These are phyloP conservation scores for Lepidochrysops patricia DNA, from an alignment of 2,888 invertebrate species.

Conservation along the genomic window DNA sequence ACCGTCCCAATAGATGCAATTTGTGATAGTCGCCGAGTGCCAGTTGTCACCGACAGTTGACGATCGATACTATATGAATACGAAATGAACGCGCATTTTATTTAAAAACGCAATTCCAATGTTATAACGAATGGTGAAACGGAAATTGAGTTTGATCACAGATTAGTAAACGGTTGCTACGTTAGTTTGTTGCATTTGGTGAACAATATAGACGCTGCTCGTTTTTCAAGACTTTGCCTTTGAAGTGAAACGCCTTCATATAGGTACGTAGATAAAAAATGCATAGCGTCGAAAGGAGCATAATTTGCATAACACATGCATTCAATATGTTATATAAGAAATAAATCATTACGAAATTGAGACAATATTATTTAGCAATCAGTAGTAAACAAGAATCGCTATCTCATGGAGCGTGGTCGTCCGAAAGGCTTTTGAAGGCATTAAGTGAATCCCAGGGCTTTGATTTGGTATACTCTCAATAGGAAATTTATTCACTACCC, in stretches of 20 bases:
- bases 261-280: no score
- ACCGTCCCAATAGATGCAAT: slow-evolving; percentile 12
- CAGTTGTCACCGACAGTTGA: slow-evolving; percentile 4
- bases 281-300: no score
- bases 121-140: neutral
- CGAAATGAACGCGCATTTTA: slow-evolving; percentile 11
- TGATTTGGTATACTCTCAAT: slow-evolving; percentile 30
- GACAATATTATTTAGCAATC: no score
- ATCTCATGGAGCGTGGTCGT: slow-evolving; percentile 16
- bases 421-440: slow-evolving; percentile 24
- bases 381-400: neutral
- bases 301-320: no score
- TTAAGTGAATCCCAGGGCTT: slow-evolving; percentile 32
- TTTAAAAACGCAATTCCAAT: neutral
- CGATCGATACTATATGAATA: slow-evolving; percentile 6
- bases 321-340: no score
- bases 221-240: no score
- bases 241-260: no score
- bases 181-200: no score
- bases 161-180: no score
- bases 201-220: no score
- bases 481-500: slow-evolving; percentile 33
- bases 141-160: neutral
- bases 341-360: no score
- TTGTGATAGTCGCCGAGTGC: slow-evolving; percentile 6